phyloP scores from a whole-genome alignment of 2,888 invertebrate species.

The Nephrotoma guestfalica region DNA sequence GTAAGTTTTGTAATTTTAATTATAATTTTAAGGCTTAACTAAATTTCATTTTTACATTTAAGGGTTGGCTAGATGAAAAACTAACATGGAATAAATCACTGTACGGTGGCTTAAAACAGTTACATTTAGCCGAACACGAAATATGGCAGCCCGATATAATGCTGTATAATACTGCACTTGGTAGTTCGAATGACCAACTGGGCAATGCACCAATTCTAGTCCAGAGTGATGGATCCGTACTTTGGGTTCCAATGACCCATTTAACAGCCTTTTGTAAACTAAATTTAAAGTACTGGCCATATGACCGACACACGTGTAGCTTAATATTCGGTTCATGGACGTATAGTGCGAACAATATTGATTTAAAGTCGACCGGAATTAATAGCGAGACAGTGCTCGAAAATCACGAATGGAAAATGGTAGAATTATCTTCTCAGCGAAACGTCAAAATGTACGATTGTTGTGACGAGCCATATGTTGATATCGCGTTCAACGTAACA shows the following conservation, averaged over 20 bases:
- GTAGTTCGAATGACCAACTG: conserved; percentile 42
- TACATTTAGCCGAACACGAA: conserved; percentile 52
- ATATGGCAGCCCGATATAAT: conserved; percentile 67
- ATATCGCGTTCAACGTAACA: conserved; percentile 36
- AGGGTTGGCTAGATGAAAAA: conserved; percentile 66
- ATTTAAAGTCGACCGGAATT: conserved; percentile 20
- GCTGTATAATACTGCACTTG: conserved; percentile 52
- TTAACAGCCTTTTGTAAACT: conserved; percentile 48
- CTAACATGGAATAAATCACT: conserved; percentile 52
- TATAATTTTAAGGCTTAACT: background rate
- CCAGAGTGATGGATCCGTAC: conserved; percentile 35
- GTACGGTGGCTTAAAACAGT: conserved; percentile 44
- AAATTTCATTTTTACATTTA: conserved; percentile 12
- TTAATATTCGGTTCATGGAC: conserved; percentile 63
- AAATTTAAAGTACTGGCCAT: conserved; percentile 59
- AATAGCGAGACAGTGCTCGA: conserved; percentile 19
- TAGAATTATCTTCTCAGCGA: conserved; percentile 28
- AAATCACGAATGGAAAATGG: conserved; percentile 32
- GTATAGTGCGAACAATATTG: conserved; percentile 43
- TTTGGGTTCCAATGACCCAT: conserved; percentile 55
- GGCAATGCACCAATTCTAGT: conserved; percentile 41
- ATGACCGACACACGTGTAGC: conserved; percentile 50
- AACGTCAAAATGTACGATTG: conserved; percentile 33
- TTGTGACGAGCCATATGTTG: conserved; percentile 40
- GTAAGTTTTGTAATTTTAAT: conserved; percentile 30